phyloP scores from a whole-genome alignment of 2,113 vertebrate genomes.

The Gambusia holbrooki region DNA sequence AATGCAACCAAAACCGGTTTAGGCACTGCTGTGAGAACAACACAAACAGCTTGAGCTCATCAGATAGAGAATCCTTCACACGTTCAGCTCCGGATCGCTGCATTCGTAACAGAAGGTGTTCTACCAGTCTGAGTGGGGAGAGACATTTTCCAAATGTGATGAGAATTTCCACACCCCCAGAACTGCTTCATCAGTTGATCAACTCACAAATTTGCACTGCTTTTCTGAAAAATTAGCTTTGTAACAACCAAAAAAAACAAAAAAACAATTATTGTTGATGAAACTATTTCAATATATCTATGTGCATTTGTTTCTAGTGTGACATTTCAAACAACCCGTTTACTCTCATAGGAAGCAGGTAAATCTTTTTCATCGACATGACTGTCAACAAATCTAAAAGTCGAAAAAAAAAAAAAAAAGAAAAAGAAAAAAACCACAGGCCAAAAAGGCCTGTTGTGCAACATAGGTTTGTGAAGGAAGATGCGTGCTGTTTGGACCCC shows the following conservation, averaged over 20 bases:
- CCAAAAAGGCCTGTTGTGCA: neutral
- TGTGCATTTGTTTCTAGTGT: constrained; percentile 21
- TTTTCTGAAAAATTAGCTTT: too few species aligned
- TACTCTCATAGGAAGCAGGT: constrained; percentile 1
- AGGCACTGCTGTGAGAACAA: neutral
- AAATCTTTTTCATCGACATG: constrained; percentile 14
- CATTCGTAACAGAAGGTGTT: constrained; percentile 1
- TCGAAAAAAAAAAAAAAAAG: neutral
- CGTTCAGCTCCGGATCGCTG: neutral
- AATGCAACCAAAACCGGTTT: constrained; percentile 1
- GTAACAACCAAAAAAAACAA: too few species aligned
- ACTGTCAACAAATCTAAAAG: constrained; percentile 26
- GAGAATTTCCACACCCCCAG: constrained; percentile 11
- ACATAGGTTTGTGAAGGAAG: constrained; percentile 15
- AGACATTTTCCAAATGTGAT: neutral
- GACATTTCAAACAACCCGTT: constrained; percentile 11
- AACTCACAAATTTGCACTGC: neutral
- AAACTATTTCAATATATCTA: neutral
- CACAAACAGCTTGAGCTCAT: neutral
- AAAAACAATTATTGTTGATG: neutral
- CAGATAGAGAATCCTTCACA: neutral
- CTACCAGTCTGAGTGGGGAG: neutral
- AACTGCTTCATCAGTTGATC: neutral
- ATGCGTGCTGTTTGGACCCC: neutral
- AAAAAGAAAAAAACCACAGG: neutral